These are phyloP conservation scores for Panzeria rudis DNA, from an alignment of 2,888 invertebrate genomes.

Conservation along the genomic window DNA sequence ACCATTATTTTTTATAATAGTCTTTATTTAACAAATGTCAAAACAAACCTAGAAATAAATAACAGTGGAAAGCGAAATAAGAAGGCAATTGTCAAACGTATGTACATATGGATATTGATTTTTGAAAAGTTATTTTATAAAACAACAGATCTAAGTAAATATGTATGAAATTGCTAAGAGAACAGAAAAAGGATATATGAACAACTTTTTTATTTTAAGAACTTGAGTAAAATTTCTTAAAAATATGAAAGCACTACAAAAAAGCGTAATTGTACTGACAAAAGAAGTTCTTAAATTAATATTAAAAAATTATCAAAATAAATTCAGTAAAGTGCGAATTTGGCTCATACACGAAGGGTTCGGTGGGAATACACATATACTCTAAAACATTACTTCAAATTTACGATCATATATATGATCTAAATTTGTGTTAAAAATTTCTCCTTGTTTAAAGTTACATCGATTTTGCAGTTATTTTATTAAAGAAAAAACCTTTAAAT, in stretches of 20 bases:
- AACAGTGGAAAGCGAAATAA: not conserved
- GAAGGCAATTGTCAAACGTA: not conserved
- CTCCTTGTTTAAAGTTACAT: too few species aligned
- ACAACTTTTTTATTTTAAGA: not conserved
- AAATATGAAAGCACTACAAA: not conserved
- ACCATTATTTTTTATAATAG: conserved; percentile 18
- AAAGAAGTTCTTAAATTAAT: not conserved
- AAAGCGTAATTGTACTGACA: not conserved
- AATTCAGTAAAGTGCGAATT: too few species aligned
- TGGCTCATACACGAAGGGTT: too few species aligned
- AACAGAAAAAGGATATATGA: conserved; percentile 10
- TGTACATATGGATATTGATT: too few species aligned
- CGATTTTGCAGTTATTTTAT: too few species aligned
- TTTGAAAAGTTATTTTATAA: not conserved
- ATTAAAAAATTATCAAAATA: too few species aligned
- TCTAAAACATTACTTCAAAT: too few species aligned
- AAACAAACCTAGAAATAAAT: not conserved
- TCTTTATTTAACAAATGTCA: conserved; percentile 1
- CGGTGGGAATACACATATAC: too few species aligned
- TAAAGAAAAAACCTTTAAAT: too few species aligned
- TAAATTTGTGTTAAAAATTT: too few species aligned
- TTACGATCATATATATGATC: too few species aligned
- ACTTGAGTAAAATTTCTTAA: not conserved
- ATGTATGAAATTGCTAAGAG: too few species aligned
- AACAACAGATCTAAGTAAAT: not conserved